These are phyloP conservation scores for Dryocosmus kuriphilus DNA, from an alignment of 2,888 invertebrate species.

Conservation along the genomic window DNA sequence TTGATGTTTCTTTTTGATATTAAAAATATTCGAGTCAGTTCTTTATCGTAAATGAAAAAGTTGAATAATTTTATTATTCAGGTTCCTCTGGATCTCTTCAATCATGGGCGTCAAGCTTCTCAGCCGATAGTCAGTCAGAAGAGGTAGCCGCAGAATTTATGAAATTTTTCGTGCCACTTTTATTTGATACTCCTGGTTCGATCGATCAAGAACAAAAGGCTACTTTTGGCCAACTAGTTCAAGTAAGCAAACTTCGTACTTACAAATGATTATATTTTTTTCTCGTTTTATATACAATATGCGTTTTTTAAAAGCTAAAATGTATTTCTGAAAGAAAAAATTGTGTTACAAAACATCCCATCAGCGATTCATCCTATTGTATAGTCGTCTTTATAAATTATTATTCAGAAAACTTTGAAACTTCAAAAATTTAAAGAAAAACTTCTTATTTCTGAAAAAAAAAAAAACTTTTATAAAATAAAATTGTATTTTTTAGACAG, in stretches of 20 bases:
- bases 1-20: too few species aligned
- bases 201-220: constrained; percentile 84
- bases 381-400: too few species aligned
- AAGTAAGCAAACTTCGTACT: constrained; percentile 70
- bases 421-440: not conserved
- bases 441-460: not conserved
- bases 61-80: constrained; percentile 50
- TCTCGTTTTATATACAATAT: not conserved
- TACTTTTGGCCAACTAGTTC: constrained; percentile 83
- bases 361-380: too few species aligned
- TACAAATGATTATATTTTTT: not conserved
- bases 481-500: constrained; percentile 74
- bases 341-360: too few species aligned
- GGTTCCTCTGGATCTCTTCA: constrained; percentile 83
- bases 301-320: not conserved
- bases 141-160: constrained; percentile 82
- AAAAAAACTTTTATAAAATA: not conserved
- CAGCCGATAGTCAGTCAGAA: constrained; percentile 82
- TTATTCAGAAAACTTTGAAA: constrained; percentile 9
- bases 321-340: too few species aligned
- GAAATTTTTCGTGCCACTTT: constrained; percentile 82
- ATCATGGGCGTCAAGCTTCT: constrained; percentile 83
- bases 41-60: not conserved
- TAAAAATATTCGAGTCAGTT: too few species aligned
- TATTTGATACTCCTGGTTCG: constrained; percentile 81